phyloP scores from a whole-genome alignment of 2,113 vertebrate species.

The Paramormyrops kingsleyae region DNA sequence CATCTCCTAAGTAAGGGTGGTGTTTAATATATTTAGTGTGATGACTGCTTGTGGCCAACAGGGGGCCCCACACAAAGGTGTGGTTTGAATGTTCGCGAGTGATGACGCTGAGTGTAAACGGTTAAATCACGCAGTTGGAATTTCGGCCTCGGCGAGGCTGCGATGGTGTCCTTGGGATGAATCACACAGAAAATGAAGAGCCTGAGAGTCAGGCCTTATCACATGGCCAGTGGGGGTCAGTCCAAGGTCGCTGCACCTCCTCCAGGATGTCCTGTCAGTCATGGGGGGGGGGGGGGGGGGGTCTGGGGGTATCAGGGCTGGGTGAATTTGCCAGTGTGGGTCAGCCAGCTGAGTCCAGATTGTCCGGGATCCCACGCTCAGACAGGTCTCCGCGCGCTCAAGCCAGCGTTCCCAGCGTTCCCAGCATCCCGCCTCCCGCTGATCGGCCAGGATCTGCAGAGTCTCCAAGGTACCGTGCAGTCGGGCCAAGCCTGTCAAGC shows the following conservation, averaged over 20 bases:
- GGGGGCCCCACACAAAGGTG: background rate
- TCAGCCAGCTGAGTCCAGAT: background rate
- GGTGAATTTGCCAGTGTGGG: background rate
- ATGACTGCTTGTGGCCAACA: background rate
- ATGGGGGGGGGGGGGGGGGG: background rate
- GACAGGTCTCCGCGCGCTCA: background rate
- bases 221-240: background rate
- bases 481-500: background rate
- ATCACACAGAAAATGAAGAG: background rate
- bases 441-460: background rate
- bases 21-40: background rate
- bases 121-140: background rate
- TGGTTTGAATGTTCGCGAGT: background rate
- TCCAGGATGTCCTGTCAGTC: constrained; percentile 17
- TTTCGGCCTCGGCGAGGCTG: background rate
- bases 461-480: background rate
- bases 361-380: background rate
- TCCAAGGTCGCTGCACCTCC: background rate
- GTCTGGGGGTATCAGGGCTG: background rate
- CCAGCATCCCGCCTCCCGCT: background rate
- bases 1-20: background rate
- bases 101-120: background rate
- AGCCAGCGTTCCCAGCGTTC: background rate
- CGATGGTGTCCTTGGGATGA: background rate
- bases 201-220: background rate